Base-by-base conservation (phyloP, 2,113 vertebrate genomes). In the Elanoides forficatus region DNA sequence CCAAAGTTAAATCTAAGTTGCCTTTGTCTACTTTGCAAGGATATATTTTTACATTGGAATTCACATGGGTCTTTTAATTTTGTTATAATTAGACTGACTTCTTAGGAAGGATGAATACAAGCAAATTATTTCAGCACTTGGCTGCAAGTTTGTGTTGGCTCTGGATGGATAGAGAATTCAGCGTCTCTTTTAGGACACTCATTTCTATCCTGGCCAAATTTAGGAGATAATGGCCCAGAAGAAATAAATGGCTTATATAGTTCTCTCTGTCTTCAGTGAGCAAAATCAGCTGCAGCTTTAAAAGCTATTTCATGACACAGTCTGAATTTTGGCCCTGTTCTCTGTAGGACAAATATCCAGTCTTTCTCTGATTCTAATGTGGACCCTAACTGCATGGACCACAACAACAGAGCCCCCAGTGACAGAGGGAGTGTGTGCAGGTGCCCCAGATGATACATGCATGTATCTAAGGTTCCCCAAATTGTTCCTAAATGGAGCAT, bases 191-290 rank as follows among this genome's bases (percentile, higher is more conserved):
- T 86, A 89, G 47, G 50, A 89, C 68, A 47, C 52, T 84, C 27
- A 21, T 84, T 95, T 53, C 72, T 52, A 43, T 56, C 50, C 38
- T 79, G 29, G 66, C 30, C 86, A 95, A 87, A 86, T 84, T 81
- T 74, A 79, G 68, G 65, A 83, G 29, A 87, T 72, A 95, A 36
- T 59, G 52, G 76, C n/a, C 81, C 47, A 86, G 81, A 94, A 97
- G 47, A 95, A 97, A 93, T 89, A 89, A 96, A 95, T 84, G 26
- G 32, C 52, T 86, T 95, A 95, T 62, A 79, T 63, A 93, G 62
- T 85, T 88, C 58, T 88, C 82, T 83, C 65, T 90, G 63, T 89
- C 62, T 84, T 89, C 45, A 27, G 26, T 87, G 56, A 85, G 48
- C 26, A 94, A 85, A 95, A 92, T 82, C 90, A 93, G 73, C 62